These are phyloP conservation scores for Enteromius radiatus DNA, from an alignment of 2,797 vertebrate species.

Conservation along the genomic window DNA sequence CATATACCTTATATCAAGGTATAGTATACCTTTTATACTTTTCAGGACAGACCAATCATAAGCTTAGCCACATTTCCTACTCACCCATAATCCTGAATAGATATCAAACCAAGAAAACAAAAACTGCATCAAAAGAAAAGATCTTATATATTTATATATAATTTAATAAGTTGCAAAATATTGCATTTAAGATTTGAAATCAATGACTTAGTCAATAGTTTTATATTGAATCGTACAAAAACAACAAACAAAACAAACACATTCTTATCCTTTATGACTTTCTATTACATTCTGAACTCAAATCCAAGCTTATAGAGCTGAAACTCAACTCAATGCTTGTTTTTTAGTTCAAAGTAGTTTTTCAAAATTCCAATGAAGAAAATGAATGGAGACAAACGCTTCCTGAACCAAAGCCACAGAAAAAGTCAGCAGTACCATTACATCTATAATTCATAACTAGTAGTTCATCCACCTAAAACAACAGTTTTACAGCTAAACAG, in stretches of 20 bases:
- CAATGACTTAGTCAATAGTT: background rate
- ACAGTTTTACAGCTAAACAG: background rate
- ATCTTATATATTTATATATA: background rate
- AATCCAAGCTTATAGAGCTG: background rate
- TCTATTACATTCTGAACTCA: background rate
- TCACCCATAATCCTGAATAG: background rate
- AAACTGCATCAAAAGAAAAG: conserved; percentile 1
- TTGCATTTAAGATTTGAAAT: background rate
- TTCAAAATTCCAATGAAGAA: background rate
- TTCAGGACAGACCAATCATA: background rate
- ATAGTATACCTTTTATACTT: background rate
- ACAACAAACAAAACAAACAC: background rate
- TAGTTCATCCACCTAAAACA: conserved; percentile 1
- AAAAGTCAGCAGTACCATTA: background rate
- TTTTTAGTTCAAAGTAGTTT: background rate
- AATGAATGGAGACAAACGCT: background rate
- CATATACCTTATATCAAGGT: no score
- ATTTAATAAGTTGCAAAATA: background rate
- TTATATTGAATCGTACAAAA: background rate
- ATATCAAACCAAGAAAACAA: background rate
- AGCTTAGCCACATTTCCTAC: background rate
- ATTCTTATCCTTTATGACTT: background rate
- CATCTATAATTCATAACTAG: background rate
- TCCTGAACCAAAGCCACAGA: background rate
- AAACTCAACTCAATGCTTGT: background rate